phyloP scores from a whole-genome alignment of 2,888 invertebrate species.

The Machimus atricapillus region DNA sequence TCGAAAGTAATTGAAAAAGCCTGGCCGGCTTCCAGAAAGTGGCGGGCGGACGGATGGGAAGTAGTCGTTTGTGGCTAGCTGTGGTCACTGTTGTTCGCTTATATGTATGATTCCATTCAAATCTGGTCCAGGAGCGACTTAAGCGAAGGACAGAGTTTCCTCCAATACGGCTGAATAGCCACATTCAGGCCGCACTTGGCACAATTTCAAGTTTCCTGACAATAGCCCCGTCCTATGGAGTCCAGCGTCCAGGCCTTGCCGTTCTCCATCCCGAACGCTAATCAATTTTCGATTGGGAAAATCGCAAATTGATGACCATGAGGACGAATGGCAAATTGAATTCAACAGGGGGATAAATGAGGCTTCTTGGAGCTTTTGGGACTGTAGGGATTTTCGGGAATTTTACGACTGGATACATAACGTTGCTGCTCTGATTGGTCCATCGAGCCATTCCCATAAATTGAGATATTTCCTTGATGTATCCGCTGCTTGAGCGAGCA shows the following conservation, averaged over 20 bases:
- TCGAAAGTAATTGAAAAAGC: constrained; percentile 25
- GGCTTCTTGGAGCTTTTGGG: not conserved
- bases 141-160: not conserved
- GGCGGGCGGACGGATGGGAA: not conserved
- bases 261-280: not conserved
- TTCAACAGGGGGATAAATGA: constrained; percentile 15
- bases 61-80: not conserved
- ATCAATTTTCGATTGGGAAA: constrained; percentile 21
- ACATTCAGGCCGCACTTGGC: not conserved
- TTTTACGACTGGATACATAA: not conserved
- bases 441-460: not conserved
- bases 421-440: not conserved
- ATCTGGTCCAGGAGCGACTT: not conserved
- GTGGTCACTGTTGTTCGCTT: not conserved
- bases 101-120: not conserved
- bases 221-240: not conserved
- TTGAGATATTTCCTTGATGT: not conserved
- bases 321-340: constrained; percentile 7
- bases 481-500: not conserved
- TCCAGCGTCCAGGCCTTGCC: not conserved
- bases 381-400: not conserved
- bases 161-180: not conserved
- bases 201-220: not conserved
- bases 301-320: not conserved
- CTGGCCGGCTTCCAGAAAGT: constrained; percentile 3